Conservation (phyloP, 1,140 invertebrate genomes). For the Drosophila erecta region DNA sequence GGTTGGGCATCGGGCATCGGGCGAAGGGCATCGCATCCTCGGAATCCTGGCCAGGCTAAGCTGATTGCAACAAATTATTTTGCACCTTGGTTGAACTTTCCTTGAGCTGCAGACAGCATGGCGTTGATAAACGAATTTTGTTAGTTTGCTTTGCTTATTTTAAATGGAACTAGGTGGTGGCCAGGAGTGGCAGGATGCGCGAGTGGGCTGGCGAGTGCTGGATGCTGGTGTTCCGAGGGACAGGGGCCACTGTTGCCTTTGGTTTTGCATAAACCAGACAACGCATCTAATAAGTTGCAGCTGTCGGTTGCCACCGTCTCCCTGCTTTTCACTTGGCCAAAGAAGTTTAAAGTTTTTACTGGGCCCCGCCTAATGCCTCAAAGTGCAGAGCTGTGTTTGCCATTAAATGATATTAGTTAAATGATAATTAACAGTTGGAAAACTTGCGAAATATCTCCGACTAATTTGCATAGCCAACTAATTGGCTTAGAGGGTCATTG, state of each 20-base stretch:
- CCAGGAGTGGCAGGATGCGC: constrained; percentile 1
- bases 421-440: constrained; percentile 68
- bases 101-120: constrained; percentile 73
- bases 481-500: constrained; percentile 75
- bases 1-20: neutral
- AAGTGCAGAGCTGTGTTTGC: constrained; percentile 76
- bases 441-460: constrained; percentile 53
- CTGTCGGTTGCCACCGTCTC: constrained; percentile 48
- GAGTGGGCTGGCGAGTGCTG: neutral
- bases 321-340: constrained; percentile 6
- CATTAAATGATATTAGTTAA: constrained; percentile 78
- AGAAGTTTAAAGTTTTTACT: constrained; percentile 46
- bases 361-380: constrained; percentile 54
- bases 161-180: constrained; percentile 59
- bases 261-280: constrained; percentile 72
- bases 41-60: constrained; percentile 63
- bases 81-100: constrained; percentile 81
- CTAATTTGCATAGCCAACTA: constrained; percentile 71
- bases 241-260: constrained; percentile 66
- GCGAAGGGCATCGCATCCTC: constrained; percentile 25
- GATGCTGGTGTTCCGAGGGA: constrained; percentile 9
- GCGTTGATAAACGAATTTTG: constrained; percentile 82
- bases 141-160: constrained; percentile 82
- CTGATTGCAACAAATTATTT: constrained; percentile 83
- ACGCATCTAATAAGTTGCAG: constrained; percentile 77